Conservation (phyloP, 1,140 invertebrate genomes). For the Teleogryllus occipitalis region DNA sequence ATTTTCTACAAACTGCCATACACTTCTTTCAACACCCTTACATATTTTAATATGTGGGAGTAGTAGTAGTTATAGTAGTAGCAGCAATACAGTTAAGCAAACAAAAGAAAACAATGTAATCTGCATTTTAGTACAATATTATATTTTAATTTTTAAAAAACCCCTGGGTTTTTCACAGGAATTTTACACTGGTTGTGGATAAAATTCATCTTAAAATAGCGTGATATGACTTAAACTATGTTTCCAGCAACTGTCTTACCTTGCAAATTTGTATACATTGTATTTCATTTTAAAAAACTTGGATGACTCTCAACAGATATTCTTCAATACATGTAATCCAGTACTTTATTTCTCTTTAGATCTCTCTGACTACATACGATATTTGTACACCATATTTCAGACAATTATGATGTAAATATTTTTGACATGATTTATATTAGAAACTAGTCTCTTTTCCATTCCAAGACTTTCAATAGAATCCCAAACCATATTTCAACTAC, state of each 20-base stretch:
- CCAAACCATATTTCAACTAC: too few relatives aligned
- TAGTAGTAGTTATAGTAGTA: not conserved
- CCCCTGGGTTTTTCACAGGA: conserved; percentile 17
- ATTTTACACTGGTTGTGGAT: conserved; percentile 13
- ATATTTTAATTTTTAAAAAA: conserved; percentile 12
- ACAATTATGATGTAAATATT: too few relatives aligned
- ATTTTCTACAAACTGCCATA: conserved; percentile 20
- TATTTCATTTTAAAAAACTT: not conserved
- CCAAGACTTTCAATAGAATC: too few relatives aligned
- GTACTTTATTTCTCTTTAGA: not conserved
- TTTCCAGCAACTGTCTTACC: conserved; percentile 6
- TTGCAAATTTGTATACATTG: conserved; percentile 12
- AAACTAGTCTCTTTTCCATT: too few relatives aligned
- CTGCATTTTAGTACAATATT: conserved; percentile 16
- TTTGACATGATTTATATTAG: too few relatives aligned
- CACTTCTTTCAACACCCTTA: conserved; percentile 15
- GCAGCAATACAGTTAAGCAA: conserved; percentile 17
- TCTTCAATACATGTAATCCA: not conserved
- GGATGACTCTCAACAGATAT: not conserved
- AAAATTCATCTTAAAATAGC: conserved; percentile 20
- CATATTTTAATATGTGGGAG: conserved; percentile 18
- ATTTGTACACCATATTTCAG: not conserved
- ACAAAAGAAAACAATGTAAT: conserved; percentile 15
- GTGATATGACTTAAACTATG: conserved; percentile 18
- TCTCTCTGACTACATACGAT: not conserved